Evolutionary conservation across 2,113 vertebrate species (phyloP), one percentile per base, ranked within the genome.

Genomic region (Agapornis roseicollis): DNA sequence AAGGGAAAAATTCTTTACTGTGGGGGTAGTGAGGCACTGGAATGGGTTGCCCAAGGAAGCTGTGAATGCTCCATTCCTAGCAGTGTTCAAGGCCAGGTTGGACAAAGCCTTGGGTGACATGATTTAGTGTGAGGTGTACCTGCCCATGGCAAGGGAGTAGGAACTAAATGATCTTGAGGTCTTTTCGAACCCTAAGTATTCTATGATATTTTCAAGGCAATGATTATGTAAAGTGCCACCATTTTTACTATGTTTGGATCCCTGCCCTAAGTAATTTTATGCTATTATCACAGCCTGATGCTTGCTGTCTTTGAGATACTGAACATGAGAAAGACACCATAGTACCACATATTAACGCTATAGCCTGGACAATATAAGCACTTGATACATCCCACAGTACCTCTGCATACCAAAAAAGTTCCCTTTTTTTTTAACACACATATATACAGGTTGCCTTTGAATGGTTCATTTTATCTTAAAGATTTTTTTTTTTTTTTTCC

Each of bases 401-500:
- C 23, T 81, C 49, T 66, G 27, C 24, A 2, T 8, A 56, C 14
- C 77, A 52, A 9, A 68, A 53, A 3, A 58, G 4, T 33, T 68
- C 7, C 72, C 33, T 69, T 74, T 37, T 60, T 10, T 81, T 93
- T 85, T 78, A 89, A 25, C 12, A 46, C 4, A 41, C 2, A 61
- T 27, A 44, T 18, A 63, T 7, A n/a, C 2, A 31, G 64, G 24
- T 13, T 42, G 23, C 13, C 39, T 88, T 81, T 17, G 37, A 85
- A 46, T 24, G 9, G 4, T 53, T 4, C 42, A 17, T 17, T 63
- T 0, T 0, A 47, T 35, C 25, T 41, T 69, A 73, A 81, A 70
- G 4, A 64, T 61, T 7, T n/a, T 37, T 5, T 12, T 93, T 56
- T 44, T 60, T 37, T 5, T 12, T 93, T 56, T 44, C 55, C 56